Evolutionary conservation across 2,888 invertebrate species (phyloP).

Genomic region (Athripsodes cinereus): DNA sequence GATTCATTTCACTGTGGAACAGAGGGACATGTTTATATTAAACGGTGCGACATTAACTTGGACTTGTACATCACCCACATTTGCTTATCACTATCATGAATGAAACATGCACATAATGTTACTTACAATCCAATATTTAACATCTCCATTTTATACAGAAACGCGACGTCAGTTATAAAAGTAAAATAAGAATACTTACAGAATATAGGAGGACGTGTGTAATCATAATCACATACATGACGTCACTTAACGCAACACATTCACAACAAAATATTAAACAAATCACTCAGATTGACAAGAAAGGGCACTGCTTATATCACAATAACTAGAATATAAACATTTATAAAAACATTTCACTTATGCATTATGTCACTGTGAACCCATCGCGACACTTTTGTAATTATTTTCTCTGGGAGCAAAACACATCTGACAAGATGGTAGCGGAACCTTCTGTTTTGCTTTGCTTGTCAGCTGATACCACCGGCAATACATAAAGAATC

Average conservation of each 20-base stretch:
- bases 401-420: slow-evolving; percentile 49
- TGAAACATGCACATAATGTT: slow-evolving; percentile 14
- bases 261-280: slow-evolving; percentile 43
- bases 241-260: slow-evolving; percentile 53
- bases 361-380: slow-evolving; percentile 28
- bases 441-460: slow-evolving; percentile 55
- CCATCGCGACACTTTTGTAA: slow-evolving; percentile 46
- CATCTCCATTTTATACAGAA: slow-evolving; percentile 19
- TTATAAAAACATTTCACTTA: slow-evolving; percentile 38
- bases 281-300: slow-evolving; percentile 38
- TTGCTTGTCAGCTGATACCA: slow-evolving; percentile 56
- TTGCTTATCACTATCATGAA: slow-evolving; percentile 16
- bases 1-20: slow-evolving; percentile 4
- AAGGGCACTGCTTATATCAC: slow-evolving; percentile 38
- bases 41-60: background rate
- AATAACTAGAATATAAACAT: slow-evolving; percentile 40
- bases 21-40: slow-evolving; percentile 11
- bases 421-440: slow-evolving; percentile 53
- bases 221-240: slow-evolving; percentile 43
- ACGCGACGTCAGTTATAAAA: slow-evolving; percentile 27
- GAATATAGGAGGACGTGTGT: slow-evolving; percentile 50
- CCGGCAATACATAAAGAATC: slow-evolving; percentile 15
- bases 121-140: slow-evolving; percentile 3
- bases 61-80: background rate
- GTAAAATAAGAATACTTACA: slow-evolving; percentile 52